These are phyloP conservation scores for Otocyon megalotis DNA, from an alignment of 2,113 vertebrate genomes.

Conservation along the genomic window DNA sequence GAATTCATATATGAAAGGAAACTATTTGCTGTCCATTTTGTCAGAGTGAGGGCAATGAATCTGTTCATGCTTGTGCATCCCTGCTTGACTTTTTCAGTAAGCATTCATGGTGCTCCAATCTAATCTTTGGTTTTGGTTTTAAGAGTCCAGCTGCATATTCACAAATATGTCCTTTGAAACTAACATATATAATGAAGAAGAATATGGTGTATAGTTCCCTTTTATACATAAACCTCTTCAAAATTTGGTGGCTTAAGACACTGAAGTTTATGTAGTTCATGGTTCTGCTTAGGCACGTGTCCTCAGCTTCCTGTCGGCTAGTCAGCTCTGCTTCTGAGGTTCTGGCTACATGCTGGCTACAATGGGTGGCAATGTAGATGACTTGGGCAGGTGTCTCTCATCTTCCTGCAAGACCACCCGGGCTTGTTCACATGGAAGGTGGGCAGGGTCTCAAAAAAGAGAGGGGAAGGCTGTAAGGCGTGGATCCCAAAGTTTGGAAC, in stretches of 20 bases:
- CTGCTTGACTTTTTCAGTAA: neutral
- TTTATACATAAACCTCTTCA: neutral
- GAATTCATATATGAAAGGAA: conserved; percentile 49
- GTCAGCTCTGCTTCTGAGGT: neutral
- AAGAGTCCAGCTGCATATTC: neutral
- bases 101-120: neutral
- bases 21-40: neutral
- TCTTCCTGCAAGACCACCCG: too few relatives aligned
- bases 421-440: neutral
- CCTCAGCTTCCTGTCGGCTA: neutral
- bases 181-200: neutral
- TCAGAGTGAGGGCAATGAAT: neutral
- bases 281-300: neutral
- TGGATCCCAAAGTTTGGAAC: neutral
- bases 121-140: conserved; percentile 26
- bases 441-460: neutral
- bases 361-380: neutral
- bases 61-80: neutral
- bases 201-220: neutral
- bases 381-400: neutral
- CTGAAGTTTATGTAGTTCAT: neutral
- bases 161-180: neutral
- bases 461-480: neutral
- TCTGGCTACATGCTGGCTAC: neutral
- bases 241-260: neutral